Conservation (phyloP, 2,113 vertebrate species). For the Neogobius melanostomus region DNA sequence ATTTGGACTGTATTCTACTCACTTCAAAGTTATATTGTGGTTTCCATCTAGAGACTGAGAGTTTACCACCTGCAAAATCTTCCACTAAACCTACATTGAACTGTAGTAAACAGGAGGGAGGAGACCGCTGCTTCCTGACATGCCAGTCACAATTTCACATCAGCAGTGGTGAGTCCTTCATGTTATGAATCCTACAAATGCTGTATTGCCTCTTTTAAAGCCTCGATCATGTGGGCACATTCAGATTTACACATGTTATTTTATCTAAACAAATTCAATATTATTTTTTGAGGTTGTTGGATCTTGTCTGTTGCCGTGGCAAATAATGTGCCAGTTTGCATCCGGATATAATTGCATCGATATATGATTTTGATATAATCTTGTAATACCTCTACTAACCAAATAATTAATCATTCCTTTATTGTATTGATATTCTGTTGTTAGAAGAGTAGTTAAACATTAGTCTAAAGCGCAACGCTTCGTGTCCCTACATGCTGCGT, state of each 20-base stretch:
- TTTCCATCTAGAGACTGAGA: conserved; percentile 87
- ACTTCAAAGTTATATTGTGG: conserved; percentile 78
- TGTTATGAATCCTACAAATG: neutral
- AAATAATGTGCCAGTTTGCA: neutral
- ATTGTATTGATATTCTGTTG: conserved; percentile 12
- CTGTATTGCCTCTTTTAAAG: neutral
- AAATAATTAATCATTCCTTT: neutral
- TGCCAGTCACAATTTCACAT: conserved; percentile 88
- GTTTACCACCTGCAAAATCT: conserved; percentile 66
- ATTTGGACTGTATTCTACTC: conserved; percentile 40
- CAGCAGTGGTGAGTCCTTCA: conserved; percentile 84
- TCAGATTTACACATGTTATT: too few species aligned
- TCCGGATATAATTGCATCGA: neutral
- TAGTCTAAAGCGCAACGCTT: conserved; percentile 27
- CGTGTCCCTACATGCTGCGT: conserved; percentile 62
- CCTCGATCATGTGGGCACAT: too few species aligned
- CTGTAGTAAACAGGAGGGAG: conserved; percentile 88
- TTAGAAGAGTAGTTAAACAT: conserved; percentile 35
- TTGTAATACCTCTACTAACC: neutral
- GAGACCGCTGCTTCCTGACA: conserved; percentile 88
- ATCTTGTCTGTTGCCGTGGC: neutral
- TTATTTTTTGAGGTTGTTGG: neutral
- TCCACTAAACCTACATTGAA: conserved; percentile 83
- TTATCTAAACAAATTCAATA: neutral
- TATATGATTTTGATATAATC: neutral